These are phyloP conservation scores for Calliopum simillimum DNA, from an alignment of 2,888 invertebrate genomes.

Conservation along the genomic window DNA sequence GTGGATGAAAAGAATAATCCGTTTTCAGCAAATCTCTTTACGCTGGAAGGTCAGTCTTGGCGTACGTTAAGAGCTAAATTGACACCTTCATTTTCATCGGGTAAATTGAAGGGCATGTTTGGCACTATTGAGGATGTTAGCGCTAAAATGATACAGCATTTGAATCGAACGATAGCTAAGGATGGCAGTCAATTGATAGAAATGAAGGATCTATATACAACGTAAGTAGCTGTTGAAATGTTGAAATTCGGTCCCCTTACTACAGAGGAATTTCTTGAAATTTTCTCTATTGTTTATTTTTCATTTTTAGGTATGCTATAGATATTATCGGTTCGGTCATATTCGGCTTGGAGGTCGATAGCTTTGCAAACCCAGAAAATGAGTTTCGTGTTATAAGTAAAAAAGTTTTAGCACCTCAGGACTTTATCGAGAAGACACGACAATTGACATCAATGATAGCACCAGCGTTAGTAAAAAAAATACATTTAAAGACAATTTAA, in stretches of 20 bases:
- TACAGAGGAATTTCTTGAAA: neutral
- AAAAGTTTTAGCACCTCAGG: constrained; percentile 22
- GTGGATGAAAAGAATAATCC: constrained; percentile 73
- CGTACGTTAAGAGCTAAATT: constrained; percentile 73
- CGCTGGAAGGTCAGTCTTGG: constrained; percentile 70
- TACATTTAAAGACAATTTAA: too few species aligned
- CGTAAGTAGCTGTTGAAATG: constrained; percentile 40
- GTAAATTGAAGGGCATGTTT: constrained; percentile 76
- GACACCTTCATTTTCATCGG: constrained; percentile 76
- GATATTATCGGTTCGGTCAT: too few species aligned
- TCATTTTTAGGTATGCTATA: too few species aligned
- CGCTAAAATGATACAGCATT: constrained; percentile 68
- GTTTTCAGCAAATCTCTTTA: constrained; percentile 69
- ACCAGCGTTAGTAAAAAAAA: constrained; percentile 48
- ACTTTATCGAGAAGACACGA: neutral
- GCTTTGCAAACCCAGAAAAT: constrained; percentile 56
- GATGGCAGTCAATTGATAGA: constrained; percentile 66
- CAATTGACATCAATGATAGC: constrained; percentile 34
- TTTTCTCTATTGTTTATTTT: neutral
- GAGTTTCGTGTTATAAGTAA: constrained; percentile 49
- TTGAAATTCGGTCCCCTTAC: neutral
- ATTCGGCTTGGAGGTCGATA: constrained; percentile 64
- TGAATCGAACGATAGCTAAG: constrained; percentile 57
- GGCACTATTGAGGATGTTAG: constrained; percentile 72
- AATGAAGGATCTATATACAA: constrained; percentile 61